These are phyloP conservation scores for Actenoides lindsayi DNA, from an alignment of 2,113 vertebrate species.

Conservation along the genomic window DNA sequence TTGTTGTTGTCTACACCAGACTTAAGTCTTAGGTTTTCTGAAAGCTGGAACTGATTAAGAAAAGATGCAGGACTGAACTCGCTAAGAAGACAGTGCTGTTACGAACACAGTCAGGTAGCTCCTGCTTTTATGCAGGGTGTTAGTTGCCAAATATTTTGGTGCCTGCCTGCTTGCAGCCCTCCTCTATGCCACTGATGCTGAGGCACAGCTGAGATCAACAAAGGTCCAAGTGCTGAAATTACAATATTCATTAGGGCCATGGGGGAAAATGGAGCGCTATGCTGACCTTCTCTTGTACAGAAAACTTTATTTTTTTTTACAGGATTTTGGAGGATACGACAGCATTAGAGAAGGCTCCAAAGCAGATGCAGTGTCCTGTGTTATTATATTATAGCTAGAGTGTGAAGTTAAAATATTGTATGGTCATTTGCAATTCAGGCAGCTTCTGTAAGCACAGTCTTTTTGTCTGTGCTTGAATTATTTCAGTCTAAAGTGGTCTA, in stretches of 20 bases:
- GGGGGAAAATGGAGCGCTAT: background rate
- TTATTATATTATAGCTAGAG: background rate
- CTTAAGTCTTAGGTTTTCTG: background rate
- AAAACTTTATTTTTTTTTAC: background rate
- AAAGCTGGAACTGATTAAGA: background rate
- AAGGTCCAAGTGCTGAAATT: background rate
- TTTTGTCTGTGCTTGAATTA: conserved; percentile 6
- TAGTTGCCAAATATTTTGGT: background rate
- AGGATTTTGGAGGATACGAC: background rate
- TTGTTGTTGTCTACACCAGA: background rate
- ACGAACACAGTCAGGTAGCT: background rate
- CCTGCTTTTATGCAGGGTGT: background rate
- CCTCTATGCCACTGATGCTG: background rate
- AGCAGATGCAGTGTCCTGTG: background rate
- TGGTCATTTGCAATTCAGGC: background rate
- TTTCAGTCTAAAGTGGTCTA: background rate
- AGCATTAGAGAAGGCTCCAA: background rate
- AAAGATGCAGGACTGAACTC: background rate
- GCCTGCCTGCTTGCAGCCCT: background rate
- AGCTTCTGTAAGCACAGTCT: background rate
- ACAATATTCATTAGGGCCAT: background rate
- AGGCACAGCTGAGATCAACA: background rate
- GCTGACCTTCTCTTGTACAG: background rate
- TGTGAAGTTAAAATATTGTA: conserved; percentile 18
- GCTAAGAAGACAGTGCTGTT: background rate